These are phyloP conservation scores for Ferrisia virgata DNA, from an alignment of 2,888 invertebrate species.

Conservation along the genomic window DNA sequence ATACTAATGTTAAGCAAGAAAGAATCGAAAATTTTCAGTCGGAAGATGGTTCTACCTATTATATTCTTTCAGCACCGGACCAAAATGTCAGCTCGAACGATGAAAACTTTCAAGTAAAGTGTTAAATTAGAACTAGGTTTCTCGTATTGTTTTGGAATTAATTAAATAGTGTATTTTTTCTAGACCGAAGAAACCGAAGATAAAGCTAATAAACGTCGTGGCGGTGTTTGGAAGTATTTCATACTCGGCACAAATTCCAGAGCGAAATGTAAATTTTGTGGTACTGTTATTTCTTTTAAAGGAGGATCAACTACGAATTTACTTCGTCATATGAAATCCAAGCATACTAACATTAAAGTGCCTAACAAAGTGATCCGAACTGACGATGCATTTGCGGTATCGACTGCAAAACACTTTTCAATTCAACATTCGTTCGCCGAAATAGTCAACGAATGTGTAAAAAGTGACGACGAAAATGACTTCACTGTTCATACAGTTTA, in stretches of 20 bases:
- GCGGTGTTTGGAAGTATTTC: constrained; percentile 41
- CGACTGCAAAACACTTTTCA: not conserved
- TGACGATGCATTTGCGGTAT: not conserved
- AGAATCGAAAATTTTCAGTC: constrained; percentile 18
- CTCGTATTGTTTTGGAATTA: not conserved
- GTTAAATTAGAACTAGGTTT: not conserved
- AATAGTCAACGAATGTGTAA: constrained; percentile 39
- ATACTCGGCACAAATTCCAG: not conserved
- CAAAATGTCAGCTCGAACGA: not conserved
- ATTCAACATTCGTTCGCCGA: constrained; percentile 38
- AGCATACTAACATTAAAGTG: not conserved
- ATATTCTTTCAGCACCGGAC: constrained; percentile 13
- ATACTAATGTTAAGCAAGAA: not conserved
- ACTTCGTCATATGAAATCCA: constrained; percentile 38
- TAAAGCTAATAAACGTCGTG: constrained; percentile 18
- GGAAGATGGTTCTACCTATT: constrained; percentile 40
- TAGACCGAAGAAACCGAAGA: not conserved
- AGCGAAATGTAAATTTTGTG: constrained; percentile 38
- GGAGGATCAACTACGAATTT: constrained; percentile 39
- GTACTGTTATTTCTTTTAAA: constrained; percentile 34
- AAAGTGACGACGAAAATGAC: constrained; percentile 41
- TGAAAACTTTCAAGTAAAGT: not conserved
- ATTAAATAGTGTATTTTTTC: not conserved
- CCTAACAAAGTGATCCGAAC: not conserved
- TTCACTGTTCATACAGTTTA: not conserved